phyloP scores from a whole-genome alignment of 2,113 vertebrate genomes.

The Etheostoma cragini region DNA sequence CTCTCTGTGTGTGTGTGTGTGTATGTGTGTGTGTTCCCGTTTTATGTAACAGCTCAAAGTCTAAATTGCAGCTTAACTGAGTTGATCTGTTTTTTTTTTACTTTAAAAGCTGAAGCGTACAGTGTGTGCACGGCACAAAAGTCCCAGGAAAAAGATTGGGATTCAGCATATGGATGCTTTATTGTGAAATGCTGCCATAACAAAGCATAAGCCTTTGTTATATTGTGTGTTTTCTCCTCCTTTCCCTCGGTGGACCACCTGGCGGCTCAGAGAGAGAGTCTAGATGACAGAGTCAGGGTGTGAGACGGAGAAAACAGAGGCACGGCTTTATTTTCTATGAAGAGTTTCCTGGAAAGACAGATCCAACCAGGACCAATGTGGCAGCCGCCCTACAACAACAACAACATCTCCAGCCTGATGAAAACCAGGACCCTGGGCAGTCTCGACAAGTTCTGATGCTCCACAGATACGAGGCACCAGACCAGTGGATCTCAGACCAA shows the following conservation, averaged over 20 bases:
- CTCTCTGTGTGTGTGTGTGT: too few species aligned
- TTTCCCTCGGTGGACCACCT: background rate
- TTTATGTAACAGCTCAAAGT: conserved; percentile 2
- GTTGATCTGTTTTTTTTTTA: background rate
- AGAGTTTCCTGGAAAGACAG: background rate
- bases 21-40: background rate
- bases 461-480: background rate
- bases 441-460: background rate
- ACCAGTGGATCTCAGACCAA: too few species aligned
- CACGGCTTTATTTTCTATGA: background rate
- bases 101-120: background rate
- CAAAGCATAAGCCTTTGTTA: background rate
- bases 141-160: too few species aligned
- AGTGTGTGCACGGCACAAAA: background rate
- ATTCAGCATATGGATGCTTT: background rate
- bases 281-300: conserved; percentile 13
- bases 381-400: background rate
- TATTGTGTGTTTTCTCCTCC: background rate
- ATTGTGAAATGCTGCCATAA: background rate
- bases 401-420: background rate
- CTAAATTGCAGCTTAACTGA: background rate
- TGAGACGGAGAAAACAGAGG: background rate
- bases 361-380: background rate
- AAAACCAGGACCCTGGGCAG: background rate
- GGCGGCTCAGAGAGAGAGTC: background rate